phyloP scores from a whole-genome alignment of 2,797 vertebrate species.

The Rallus crepitans region DNA sequence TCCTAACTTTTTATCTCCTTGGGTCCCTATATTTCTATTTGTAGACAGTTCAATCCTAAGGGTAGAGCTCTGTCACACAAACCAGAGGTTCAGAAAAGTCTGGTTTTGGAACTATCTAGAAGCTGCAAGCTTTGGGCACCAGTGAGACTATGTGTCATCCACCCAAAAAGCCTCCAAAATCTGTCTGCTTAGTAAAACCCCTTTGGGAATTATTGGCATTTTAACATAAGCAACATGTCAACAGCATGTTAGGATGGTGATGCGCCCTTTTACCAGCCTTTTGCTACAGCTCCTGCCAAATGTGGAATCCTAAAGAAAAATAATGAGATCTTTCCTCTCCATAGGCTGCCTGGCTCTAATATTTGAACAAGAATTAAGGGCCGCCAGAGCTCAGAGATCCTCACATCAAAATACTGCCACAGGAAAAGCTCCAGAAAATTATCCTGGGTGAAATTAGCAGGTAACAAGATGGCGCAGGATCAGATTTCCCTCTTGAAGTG shows the following conservation, averaged over 20 bases:
- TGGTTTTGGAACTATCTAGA: neutral
- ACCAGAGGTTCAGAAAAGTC: too few species aligned
- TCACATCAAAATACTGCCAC: neutral
- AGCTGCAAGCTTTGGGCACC: neutral
- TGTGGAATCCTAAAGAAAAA: neutral
- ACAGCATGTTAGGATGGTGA: neutral
- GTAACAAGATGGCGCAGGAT: neutral
- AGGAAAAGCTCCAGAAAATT: neutral
- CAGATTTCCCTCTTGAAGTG: neutral
- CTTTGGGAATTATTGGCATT: neutral
- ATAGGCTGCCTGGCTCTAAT: neutral
- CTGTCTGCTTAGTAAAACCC: neutral
- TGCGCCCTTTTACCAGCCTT: neutral
- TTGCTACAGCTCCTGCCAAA: neutral
- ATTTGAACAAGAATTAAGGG: conserved; percentile 41
- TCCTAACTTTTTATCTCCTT: neutral
- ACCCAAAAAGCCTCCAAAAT: neutral
- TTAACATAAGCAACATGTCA: neutral
- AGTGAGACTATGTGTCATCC: neutral
- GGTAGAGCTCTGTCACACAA: neutral
- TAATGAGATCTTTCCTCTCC: neutral
- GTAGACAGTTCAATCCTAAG: neutral
- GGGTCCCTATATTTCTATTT: neutral
- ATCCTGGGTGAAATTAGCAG: neutral
- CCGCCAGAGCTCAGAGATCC: neutral